Evolutionary conservation across 1,140 invertebrate species (phyloP).

Genomic region (Muscidifurax raptorellus): DNA sequence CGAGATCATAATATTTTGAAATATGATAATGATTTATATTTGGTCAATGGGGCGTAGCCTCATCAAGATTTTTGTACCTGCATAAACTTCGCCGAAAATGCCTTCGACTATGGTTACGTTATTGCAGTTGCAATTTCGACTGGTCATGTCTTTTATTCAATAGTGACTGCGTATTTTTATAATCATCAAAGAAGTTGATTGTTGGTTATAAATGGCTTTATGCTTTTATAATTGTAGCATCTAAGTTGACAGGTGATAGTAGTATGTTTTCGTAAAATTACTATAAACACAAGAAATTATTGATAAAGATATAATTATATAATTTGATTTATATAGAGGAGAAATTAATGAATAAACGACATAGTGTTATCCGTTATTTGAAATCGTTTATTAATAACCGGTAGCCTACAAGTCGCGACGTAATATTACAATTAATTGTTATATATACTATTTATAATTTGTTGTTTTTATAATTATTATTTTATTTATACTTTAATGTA

Average conservation of each 20-base stretch:
- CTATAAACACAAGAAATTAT: not conserved
- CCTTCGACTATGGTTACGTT: constrained; percentile 61
- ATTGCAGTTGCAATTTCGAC: constrained; percentile 58
- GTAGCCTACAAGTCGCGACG: constrained; percentile 61
- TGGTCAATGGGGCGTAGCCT: not conserved
- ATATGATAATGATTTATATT: not conserved
- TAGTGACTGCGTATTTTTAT: not conserved
- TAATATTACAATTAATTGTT: constrained; percentile 65
- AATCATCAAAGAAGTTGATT: not conserved
- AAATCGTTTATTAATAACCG: constrained; percentile 66
- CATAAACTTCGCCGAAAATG: constrained; percentile 62
- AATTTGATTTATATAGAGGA: not conserved
- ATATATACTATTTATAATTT: constrained; percentile 66
- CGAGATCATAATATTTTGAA: not conserved
- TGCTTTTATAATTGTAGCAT: not conserved
- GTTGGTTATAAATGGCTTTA: constrained; percentile 24
- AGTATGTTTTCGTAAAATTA: not conserved
- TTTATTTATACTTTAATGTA: constrained; percentile 70
- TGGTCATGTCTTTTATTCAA: constrained; percentile 55
- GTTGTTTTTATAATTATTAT: constrained; percentile 62
- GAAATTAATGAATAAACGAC: not conserved
- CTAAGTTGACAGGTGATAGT: not conserved
- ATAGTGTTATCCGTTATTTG: constrained; percentile 52
- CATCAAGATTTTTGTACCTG: constrained; percentile 49
- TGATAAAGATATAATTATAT: not conserved